Evolutionary conservation across 2,888 invertebrate genomes (phyloP).

Genomic region (Smittia aterrima): DNA sequence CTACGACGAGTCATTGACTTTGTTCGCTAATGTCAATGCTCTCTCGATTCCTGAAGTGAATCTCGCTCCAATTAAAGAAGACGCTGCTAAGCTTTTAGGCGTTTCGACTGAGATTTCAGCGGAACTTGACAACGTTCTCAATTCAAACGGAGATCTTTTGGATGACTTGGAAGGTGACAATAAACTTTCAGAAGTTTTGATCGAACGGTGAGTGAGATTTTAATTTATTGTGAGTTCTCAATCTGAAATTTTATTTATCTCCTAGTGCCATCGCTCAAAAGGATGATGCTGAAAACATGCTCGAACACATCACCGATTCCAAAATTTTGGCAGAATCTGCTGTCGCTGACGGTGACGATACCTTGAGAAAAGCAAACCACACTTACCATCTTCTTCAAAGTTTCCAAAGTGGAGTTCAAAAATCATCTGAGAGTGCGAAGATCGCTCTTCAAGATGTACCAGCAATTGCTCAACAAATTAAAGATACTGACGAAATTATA

Average conservation of each 20-base stretch:
- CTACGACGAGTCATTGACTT: slow-evolving; percentile 76
- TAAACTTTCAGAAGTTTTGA: slow-evolving; percentile 63
- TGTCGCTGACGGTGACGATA: slow-evolving; percentile 79
- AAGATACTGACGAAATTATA: slow-evolving; percentile 70
- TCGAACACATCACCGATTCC: slow-evolving; percentile 75
- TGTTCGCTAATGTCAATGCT: slow-evolving; percentile 76
- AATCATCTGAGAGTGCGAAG: slow-evolving; percentile 76
- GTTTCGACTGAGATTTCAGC: slow-evolving; percentile 57
- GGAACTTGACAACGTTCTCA: slow-evolving; percentile 8
- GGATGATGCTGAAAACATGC: slow-evolving; percentile 72
- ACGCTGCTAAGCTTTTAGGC: slow-evolving; percentile 66
- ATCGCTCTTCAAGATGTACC: slow-evolving; percentile 73
- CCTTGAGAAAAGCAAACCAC: slow-evolving; percentile 73
- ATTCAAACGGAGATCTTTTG: slow-evolving; percentile 55
- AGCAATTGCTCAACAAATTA: slow-evolving; percentile 69
- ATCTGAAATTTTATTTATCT: slow-evolving; percentile 13
- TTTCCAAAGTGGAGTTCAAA: slow-evolving; percentile 86
- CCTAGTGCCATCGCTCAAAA: slow-evolving; percentile 68
- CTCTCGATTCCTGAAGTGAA: slow-evolving; percentile 77
- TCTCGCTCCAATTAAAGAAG: slow-evolving; percentile 64
- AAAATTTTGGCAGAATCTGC: slow-evolving; percentile 78
- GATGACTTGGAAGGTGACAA: slow-evolving; percentile 66
- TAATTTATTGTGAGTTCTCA: neutral
- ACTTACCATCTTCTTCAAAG: slow-evolving; percentile 67
- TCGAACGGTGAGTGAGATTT: slow-evolving; percentile 55